Evolutionary conservation across 2,113 vertebrate species (phyloP).

Genomic region (Puffinus mauretanicus): DNA sequence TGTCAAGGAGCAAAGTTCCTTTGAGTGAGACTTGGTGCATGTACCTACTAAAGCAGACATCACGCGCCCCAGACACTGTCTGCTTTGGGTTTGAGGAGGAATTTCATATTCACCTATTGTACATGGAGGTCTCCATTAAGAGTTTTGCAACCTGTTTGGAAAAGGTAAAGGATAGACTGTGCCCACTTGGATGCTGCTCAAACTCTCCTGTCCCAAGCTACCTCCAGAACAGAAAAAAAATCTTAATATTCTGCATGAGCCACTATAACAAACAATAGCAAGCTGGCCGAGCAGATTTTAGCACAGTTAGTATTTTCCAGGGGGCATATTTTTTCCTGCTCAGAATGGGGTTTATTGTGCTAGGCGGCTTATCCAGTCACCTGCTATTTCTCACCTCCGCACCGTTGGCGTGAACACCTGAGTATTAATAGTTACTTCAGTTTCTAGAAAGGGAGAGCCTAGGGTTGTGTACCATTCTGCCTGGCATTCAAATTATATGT

Average conservation of each 20-base stretch:
- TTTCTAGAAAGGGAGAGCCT: neutral
- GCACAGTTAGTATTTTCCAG: neutral
- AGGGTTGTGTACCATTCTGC: neutral
- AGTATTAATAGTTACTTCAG: neutral
- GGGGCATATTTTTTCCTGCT: neutral
- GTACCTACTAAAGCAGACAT: neutral
- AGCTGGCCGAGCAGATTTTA: neutral
- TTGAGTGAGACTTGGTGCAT: neutral
- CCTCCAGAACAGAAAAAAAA: neutral
- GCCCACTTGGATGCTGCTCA: neutral
- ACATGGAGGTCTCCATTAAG: neutral
- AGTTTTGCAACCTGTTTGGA: neutral
- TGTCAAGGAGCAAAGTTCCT: neutral
- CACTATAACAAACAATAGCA: rapidly evolving
- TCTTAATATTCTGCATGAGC: neutral
- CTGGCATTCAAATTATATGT: neutral
- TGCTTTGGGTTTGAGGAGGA: neutral
- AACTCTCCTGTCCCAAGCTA: neutral
- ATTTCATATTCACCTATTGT: neutral
- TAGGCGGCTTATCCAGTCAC: neutral
- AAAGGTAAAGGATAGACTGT: neutral
- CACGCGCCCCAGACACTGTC: neutral
- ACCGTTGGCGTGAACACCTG: neutral
- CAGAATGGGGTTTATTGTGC: neutral
- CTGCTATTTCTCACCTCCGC: slow-evolving; percentile 6